These are phyloP conservation scores for Aplocera efformata DNA, from an alignment of 2,888 invertebrate species.

Conservation along the genomic window DNA sequence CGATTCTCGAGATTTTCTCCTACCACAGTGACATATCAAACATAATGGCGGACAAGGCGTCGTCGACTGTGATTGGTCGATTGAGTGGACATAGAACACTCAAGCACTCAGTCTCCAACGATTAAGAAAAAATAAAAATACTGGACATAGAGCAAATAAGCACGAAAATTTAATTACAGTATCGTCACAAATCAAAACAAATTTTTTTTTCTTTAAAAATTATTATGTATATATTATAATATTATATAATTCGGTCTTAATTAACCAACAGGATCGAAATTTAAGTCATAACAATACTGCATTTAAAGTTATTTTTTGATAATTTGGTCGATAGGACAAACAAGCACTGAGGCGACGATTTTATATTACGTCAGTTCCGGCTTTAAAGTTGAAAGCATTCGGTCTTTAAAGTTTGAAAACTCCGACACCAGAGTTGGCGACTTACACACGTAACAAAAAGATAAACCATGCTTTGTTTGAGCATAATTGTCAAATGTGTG, in stretches of 20 bases:
- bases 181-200: conserved; percentile 5
- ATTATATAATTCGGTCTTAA: conserved; percentile 8
- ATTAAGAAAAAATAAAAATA: conserved; percentile 12
- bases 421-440: too few relatives aligned
- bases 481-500: too few relatives aligned
- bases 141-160: conserved; percentile 15
- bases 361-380: too few relatives aligned
- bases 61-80: conserved; percentile 15
- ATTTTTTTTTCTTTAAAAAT: too few relatives aligned
- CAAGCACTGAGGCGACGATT: conserved; percentile 6
- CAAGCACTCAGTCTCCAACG: conserved; percentile 15
- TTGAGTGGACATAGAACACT: conserved; percentile 17
- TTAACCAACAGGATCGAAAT: conserved; percentile 11
- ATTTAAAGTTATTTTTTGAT: conserved; percentile 12
- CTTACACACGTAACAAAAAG: too few relatives aligned
- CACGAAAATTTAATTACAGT: conserved; percentile 9
- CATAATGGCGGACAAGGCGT: conserved; percentile 14
- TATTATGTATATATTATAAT: too few relatives aligned
- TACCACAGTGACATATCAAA: conserved; percentile 14
- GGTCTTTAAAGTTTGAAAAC: too few relatives aligned
- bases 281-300: conserved; percentile 12
- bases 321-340: too few relatives aligned
- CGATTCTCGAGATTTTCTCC: conserved; percentile 7
- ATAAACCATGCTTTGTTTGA: too few relatives aligned
- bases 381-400: too few relatives aligned